A percentile compares a stretch with the other conserved stretches of the same genome.
Evolutionary conservation across 2,888 invertebrate genomes (phyloP).

Genomic region (Lathronympha strigana): DNA sequence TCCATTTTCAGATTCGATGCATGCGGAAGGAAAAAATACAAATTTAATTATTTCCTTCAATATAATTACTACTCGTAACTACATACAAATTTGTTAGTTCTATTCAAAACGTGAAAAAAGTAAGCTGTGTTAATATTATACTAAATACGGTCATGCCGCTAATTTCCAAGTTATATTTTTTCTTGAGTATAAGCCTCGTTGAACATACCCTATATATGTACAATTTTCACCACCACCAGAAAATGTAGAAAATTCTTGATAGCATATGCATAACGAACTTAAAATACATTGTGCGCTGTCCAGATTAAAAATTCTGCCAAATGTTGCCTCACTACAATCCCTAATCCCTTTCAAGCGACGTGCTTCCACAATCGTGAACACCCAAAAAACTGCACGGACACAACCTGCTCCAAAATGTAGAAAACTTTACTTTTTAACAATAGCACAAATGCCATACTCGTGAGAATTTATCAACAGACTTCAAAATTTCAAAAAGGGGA

Average conservation of each 20-base stretch:
- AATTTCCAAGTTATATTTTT: conserved; percentile 11
- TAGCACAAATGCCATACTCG: no score
- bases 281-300: conserved; percentile 34
- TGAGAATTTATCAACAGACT: no score
- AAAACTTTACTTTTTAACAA: background rate
- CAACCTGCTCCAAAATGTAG: conserved; percentile 14
- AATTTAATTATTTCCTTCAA: conserved; percentile 53
- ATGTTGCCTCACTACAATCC: conserved; percentile 30
- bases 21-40: conserved; percentile 72
- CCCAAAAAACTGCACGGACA: conserved; percentile 34
- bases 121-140: conserved; percentile 50
- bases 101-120: conserved; percentile 50
- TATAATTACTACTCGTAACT: conserved; percentile 43
- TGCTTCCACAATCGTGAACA: conserved; percentile 40
- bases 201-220: conserved; percentile 9
- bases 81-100: conserved; percentile 55
- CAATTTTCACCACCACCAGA: conserved; percentile 32
- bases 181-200: background rate
- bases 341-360: conserved; percentile 41
- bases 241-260: conserved; percentile 19
- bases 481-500: no score
- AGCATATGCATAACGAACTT: conserved; percentile 9
- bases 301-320: conserved; percentile 22
- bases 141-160: conserved; percentile 53
- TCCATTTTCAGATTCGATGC: conserved; percentile 73